phyloP scores from a whole-genome alignment of 2,113 vertebrate species.

The Osmerus eperlanus region DNA sequence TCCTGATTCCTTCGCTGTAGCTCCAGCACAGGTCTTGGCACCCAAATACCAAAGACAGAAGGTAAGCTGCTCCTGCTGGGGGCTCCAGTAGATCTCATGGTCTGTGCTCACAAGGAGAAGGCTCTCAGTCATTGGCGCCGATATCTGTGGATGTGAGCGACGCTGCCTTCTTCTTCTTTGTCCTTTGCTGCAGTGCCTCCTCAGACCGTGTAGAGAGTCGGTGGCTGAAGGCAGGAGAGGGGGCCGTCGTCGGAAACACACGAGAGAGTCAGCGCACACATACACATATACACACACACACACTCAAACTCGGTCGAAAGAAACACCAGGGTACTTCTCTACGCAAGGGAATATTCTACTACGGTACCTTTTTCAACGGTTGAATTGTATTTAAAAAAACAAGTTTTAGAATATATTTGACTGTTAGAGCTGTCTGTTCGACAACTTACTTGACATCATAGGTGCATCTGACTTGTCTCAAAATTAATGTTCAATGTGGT shows the following conservation, averaged over 20 bases:
- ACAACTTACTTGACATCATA: too few relatives aligned
- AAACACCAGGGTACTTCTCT: background rate
- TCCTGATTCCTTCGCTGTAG: constrained; percentile 23
- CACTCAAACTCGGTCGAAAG: background rate
- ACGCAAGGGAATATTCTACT: background rate
- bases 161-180: background rate
- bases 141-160: background rate
- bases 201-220: constrained; percentile 65
- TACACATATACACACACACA: background rate
- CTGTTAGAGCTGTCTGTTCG: too few relatives aligned
- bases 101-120: too few relatives aligned
- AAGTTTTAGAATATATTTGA: too few relatives aligned
- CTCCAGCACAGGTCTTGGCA: constrained; percentile 59
- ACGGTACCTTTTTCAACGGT: background rate
- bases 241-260: constrained; percentile 11
- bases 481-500: background rate
- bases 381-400: background rate
- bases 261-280: constrained; percentile 6
- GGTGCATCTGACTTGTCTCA: background rate
- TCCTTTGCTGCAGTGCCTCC: constrained; percentile 60
- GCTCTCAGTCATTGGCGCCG: background rate
- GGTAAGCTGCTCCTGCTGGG: constrained; percentile 40
- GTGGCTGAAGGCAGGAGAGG: constrained; percentile 2
- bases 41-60: constrained; percentile 69
- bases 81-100: too few relatives aligned